Evolutionary conservation across 2,797 vertebrate genomes (phyloP), one percentile per base, ranked within the genome.

Genomic region (Stomatorhinus walkeri): DNA sequence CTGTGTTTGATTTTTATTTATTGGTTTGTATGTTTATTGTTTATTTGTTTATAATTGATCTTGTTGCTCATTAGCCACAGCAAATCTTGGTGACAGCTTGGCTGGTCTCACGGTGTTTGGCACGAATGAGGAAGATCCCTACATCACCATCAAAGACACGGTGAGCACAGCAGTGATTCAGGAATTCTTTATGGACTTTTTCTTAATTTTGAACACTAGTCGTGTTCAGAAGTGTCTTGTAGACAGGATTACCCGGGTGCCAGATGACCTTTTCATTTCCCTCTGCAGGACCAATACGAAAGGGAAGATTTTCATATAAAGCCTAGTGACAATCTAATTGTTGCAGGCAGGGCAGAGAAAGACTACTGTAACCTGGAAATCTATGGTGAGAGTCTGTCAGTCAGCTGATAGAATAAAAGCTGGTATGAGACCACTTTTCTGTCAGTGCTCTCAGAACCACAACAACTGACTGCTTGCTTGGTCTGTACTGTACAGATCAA

Each of bases 281-380:
- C 36, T 90, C 28, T 88, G 1, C 68, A 99, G 98, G 98, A 99
- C 61, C 98, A 99, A 9, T 99, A 99, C 79, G 98, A 99, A 90
- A 93, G 96, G 87, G 98, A 97, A 3, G 98, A 99, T 91, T 99
- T 99, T 90, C 92, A 97, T 90, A 97, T 99, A 92, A 99, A 98
- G 88, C 92, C 97, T 28, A 94, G 68, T 46, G 98, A 99, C 93
- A 99, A 99, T 90, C 96, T 99, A 56, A 95, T 99, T 52, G 92
- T 99, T 5, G 93, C 97, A 43, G 98, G 98, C 76, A 94, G 94
- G 90, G 96, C 96, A 3, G 98, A 99, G 90, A 97, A 97, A 89
- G 98, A 99, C 91, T 97, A 95, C 88, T 99, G 98, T 92, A 98
- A 96, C 91, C 93, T 99, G 90, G 98, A 99, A 90, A 93, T 99